Evolutionary conservation across 2,888 invertebrate species (phyloP).

Genomic region (Colletes collaris): DNA sequence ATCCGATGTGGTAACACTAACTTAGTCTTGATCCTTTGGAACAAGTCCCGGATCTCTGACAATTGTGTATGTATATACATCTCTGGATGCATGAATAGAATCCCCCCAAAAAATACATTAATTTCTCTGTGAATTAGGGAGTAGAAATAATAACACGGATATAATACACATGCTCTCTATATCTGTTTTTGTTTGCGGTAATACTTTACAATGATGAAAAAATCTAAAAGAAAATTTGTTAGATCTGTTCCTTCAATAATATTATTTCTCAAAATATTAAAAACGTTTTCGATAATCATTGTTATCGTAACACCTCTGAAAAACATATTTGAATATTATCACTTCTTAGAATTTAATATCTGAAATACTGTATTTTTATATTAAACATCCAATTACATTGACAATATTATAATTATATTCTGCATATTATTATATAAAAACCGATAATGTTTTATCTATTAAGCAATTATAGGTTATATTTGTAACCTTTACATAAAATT

Average conservation of each 20-base stretch:
- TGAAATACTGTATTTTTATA: neutral
- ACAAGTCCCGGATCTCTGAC: no score
- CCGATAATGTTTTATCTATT: neutral
- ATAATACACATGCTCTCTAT: neutral
- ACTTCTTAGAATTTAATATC: neutral
- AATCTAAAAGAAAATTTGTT: neutral
- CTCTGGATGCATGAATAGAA: no score
- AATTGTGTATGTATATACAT: no score
- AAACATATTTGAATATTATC: neutral
- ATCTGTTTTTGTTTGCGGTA: neutral
- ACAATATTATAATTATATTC: neutral
- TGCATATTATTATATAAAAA: neutral
- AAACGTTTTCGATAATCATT: neutral
- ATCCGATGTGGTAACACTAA: no score
- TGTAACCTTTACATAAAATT: neutral
- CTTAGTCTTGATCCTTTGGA: no score
- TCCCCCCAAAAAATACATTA: no score
- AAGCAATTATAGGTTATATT: constrained; percentile 24
- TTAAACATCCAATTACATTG: neutral
- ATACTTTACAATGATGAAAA: neutral
- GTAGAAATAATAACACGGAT: no score
- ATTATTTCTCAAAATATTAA: neutral
- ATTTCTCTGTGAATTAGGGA: no score
- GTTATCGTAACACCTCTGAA: neutral
- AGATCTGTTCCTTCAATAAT: neutral